Conservation (phyloP, 2,797 vertebrate genomes). For the Phalloptychus januarius region DNA sequence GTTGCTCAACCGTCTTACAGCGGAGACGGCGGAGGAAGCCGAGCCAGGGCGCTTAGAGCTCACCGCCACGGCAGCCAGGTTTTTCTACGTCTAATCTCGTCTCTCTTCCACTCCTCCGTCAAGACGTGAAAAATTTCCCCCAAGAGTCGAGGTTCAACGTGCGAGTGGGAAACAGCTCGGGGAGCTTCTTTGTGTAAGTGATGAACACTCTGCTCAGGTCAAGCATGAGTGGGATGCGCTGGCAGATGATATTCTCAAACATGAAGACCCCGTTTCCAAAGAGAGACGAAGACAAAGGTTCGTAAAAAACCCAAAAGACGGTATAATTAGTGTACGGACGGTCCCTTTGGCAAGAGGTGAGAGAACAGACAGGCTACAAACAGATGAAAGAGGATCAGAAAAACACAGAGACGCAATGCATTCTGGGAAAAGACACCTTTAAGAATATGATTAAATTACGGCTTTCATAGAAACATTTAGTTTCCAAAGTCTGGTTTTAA, state of each 20-base stretch:
- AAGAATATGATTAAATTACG: neutral
- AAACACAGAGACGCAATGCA: neutral
- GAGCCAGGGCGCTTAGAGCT: constrained; percentile 58
- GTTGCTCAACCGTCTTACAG: constrained; percentile 72
- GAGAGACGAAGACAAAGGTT: neutral
- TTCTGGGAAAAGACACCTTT: neutral
- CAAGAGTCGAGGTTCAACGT: constrained; percentile 1
- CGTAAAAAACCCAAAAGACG: neutral
- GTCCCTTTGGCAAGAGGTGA: constrained; percentile 17
- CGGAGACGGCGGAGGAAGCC: constrained; percentile 61
- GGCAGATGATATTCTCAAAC: neutral
- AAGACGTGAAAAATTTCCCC: constrained; percentile 18
- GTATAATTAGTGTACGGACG: neutral
- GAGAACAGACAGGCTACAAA: constrained; percentile 24
- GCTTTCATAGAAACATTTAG: neutral
- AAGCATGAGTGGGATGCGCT: neutral
- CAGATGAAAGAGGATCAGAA: constrained; percentile 7
- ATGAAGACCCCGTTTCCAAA: neutral
- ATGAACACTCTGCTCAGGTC: neutral
- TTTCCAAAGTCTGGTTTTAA: neutral
- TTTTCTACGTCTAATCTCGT: constrained; percentile 70
- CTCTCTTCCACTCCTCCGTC: constrained; percentile 40
- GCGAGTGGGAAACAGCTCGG: constrained; percentile 8
- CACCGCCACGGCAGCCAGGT: constrained; percentile 62
- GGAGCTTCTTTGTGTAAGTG: neutral